Conservation (phyloP, 2,797 vertebrate genomes). For the Leptoclinus maculatus region DNA sequence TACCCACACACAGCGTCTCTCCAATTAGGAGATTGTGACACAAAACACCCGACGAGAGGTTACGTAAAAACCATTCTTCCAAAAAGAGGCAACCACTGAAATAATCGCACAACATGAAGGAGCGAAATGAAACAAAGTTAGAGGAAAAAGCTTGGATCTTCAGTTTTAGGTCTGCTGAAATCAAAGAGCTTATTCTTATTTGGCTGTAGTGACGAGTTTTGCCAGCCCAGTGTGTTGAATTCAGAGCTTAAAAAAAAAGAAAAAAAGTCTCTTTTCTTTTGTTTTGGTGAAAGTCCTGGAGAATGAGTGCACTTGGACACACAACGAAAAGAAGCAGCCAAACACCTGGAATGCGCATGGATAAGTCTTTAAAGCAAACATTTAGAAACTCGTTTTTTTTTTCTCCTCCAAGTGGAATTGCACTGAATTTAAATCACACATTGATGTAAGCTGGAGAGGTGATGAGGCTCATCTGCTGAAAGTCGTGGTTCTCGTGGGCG, state of each 20-base stretch:
- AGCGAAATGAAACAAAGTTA: constrained; percentile 44
- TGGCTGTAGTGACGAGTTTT: constrained; percentile 60
- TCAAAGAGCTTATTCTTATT: constrained; percentile 74
- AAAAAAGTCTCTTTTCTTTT: constrained; percentile 1
- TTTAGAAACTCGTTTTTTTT: constrained; percentile 48
- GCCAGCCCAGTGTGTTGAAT: constrained; percentile 45
- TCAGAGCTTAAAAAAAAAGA: constrained; percentile 36
- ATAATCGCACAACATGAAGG: constrained; percentile 68
- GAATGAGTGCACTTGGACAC: constrained; percentile 58
- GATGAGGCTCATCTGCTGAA: constrained; percentile 61
- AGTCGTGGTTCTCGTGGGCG: constrained; percentile 52
- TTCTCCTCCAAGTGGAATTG: constrained; percentile 60
- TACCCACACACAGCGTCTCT: constrained; percentile 37
- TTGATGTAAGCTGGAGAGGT: constrained; percentile 55
- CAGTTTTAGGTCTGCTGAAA: constrained; percentile 56
- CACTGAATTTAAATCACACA: constrained; percentile 65
- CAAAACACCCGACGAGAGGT: constrained; percentile 41
- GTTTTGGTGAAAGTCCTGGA: constrained; percentile 54
- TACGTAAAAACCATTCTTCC: constrained; percentile 26
- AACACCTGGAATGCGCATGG: constrained; percentile 71
- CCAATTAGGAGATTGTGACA: constrained; percentile 46
- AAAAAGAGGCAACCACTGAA: constrained; percentile 76
- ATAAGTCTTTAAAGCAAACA: constrained; percentile 75
- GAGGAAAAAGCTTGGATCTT: constrained; percentile 45
- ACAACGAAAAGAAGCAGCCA: constrained; percentile 67